phyloP scores from a whole-genome alignment of 2,888 invertebrate genomes.

The Rutpela maculata region DNA sequence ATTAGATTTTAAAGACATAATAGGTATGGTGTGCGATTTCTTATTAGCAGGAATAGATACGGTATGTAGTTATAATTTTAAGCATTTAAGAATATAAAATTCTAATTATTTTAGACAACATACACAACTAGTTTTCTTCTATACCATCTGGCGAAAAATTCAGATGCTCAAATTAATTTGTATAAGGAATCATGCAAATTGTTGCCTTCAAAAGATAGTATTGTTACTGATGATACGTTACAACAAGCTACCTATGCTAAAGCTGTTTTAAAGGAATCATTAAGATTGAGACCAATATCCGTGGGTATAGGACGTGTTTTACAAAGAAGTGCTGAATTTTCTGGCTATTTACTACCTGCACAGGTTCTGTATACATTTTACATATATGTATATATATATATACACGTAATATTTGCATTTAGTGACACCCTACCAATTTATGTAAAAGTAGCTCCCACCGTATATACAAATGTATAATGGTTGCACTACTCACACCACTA shows the following conservation, averaged over 20 bases:
- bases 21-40: slow-evolving; percentile 89
- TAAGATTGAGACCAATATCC: slow-evolving; percentile 88
- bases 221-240: slow-evolving; percentile 78
- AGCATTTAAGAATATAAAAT: slow-evolving; percentile 15
- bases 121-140: slow-evolving; percentile 86
- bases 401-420: no score
- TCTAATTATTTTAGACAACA: slow-evolving; percentile 79
- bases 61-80: slow-evolving; percentile 73
- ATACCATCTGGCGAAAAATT: slow-evolving; percentile 86
- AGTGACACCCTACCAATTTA: no score
- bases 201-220: slow-evolving; percentile 75
- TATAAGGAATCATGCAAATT: slow-evolving; percentile 70
- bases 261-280: slow-evolving; percentile 89
- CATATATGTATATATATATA: no score
- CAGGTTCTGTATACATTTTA: slow-evolving; percentile 77
- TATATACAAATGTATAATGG: no score
- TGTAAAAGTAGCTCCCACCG: no score
- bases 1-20: slow-evolving; percentile 86
- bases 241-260: slow-evolving; percentile 83
- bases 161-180: slow-evolving; percentile 79
- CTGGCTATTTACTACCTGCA: slow-evolving; percentile 85
- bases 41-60: slow-evolving; percentile 92
- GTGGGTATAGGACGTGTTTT: slow-evolving; percentile 88
- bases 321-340: slow-evolving; percentile 82
- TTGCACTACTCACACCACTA: no score